Evolutionary conservation across 2,888 invertebrate species (phyloP).

Genomic region (Pterobdella sp.): DNA sequence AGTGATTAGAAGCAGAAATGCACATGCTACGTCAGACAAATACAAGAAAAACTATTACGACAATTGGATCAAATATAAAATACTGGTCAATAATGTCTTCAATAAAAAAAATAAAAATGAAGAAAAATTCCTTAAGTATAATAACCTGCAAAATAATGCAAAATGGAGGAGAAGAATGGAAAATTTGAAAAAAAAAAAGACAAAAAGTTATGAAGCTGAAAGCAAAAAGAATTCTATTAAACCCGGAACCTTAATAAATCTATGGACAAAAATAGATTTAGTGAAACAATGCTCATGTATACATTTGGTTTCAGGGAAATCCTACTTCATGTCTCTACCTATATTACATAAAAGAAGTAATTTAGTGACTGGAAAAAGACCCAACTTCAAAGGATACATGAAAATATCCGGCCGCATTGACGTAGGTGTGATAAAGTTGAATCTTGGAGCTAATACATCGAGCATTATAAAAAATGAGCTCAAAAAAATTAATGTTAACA

Average conservation of each 20-base stretch:
- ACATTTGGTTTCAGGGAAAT: constrained; percentile 1
- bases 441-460: neutral
- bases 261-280: constrained; percentile 13
- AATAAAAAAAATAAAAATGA: constrained; percentile 10
- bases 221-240: neutral
- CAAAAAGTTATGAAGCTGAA: neutral
- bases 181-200: neutral
- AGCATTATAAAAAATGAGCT: neutral
- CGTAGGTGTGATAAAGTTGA: constrained; percentile 1
- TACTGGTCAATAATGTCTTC: constrained; percentile 20
- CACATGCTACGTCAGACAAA: too few relatives aligned
- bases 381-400: neutral
- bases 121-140: neutral
- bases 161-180: neutral
- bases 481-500: neutral
- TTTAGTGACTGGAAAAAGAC: neutral
- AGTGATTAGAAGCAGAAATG: neutral
- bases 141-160: neutral
- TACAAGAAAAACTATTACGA: neutral
- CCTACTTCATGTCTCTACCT: constrained; percentile 9
- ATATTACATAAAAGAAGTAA: neutral
- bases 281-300: constrained; percentile 16
- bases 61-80: constrained; percentile 12
- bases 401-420: neutral
- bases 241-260: neutral